These are phyloP conservation scores for Sebastes steindachneri DNA, from an alignment of 2,797 vertebrate species.

Conservation along the genomic window DNA sequence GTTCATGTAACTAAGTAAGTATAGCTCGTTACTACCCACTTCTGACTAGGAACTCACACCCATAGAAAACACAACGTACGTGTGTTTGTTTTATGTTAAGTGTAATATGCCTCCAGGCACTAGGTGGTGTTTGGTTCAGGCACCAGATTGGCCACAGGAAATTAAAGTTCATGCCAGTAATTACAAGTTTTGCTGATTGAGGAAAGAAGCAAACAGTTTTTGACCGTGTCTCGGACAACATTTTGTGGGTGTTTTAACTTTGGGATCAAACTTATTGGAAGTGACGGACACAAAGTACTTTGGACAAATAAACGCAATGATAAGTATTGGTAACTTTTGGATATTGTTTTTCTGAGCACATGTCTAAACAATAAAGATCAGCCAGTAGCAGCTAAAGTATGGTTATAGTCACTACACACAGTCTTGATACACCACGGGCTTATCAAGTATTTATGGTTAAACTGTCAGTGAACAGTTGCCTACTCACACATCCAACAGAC, in stretches of 20 bases:
- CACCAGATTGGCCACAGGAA: no score
- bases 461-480: neutral
- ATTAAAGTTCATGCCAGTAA: neutral
- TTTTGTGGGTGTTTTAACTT: neutral
- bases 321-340: neutral
- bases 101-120: no score
- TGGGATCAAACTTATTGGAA: neutral
- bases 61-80: no score
- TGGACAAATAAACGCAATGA: neutral
- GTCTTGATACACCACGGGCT: neutral
- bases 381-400: no score
- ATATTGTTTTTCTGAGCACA: neutral
- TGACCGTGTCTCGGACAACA: neutral
- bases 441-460: neutral
- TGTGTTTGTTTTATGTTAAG: no score
- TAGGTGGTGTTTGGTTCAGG: no score
- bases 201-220: neutral
- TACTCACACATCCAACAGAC: neutral
- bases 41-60: no score
- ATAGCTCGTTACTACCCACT: no score
- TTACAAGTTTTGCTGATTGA: neutral
- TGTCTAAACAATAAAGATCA: no score
- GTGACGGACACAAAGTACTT: neutral
- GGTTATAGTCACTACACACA: no score
- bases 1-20: no score